Evolutionary conservation across 2,888 invertebrate genomes (phyloP), one percentile per base, ranked within the genome.

Genomic region (Pristionchus japonicus): DNA sequence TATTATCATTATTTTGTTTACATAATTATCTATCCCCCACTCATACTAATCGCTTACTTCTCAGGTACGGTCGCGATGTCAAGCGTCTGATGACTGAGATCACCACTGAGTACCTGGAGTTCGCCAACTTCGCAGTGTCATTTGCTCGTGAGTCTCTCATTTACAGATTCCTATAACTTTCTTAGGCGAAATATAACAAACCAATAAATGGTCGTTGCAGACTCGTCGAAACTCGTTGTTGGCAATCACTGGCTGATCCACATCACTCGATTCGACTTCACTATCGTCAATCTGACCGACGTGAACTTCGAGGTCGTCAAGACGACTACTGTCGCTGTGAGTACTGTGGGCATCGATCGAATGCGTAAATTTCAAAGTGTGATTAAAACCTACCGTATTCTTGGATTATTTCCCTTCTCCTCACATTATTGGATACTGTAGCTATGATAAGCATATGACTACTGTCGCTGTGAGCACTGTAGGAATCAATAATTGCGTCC

Each of bases 231-330:
- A n/a, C 20, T 83, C 20, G 83, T 88, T n/a, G 64, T 80, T 15
- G 43, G 57, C 27, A 20, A 20, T 27, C 49, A 31, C 15, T 88
- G 88, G 88, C 64, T 83, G 31, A 49, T 88, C 43, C 43, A 82
- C 88, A 88, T 88, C 67, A 64, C 31, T 34, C 88, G 88, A 37
- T 88, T 80, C 88, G 88, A 88, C 37, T 88, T 88, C 83, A 80
- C 82, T 34, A 47, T 88, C 49, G 88, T 88, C 27, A 37, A 82
- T 52, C 34, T 88, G 20, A 49, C 64, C 4, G 88, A 88, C 27
- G 88, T 88, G 83, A 20, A 11, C 49, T 88, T 88, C 83, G 57
- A 77, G 13, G 87, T 64, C 40, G 80, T 87, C 37, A 13, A n/a
- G 27, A 27, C 87, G 61, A 31, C 52, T 2, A 77, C 87, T 40